Base-by-base conservation (phyloP, 2,888 invertebrate species). In the Coleophora deauratella region DNA sequence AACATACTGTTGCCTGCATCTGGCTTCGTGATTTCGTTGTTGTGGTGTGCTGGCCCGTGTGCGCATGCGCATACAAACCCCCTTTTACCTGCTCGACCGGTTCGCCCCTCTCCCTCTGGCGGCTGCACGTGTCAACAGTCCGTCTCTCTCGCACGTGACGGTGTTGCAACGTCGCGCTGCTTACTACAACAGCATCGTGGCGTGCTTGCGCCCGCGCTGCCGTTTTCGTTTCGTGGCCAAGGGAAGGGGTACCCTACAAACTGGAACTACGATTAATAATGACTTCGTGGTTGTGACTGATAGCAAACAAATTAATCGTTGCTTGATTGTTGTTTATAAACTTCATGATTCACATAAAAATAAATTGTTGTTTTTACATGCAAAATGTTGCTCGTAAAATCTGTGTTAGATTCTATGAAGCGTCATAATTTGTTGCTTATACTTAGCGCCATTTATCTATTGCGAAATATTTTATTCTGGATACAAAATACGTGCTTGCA, bases 41-140 rank as follows among this genome's bases (percentile, higher is more conserved):
- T 21, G 54, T 63, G 34, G 34, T 34, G 34, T 34, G 34, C 34
- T 35, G n/a, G n/a, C n/a, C n/a, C n/a, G n/a, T n/a, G n/a, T n/a
- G 35, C 8, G 63, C 59, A 62, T 58, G 54, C 60, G 57, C 55
- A 39, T 45, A 33, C 41, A 21, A 21, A 21, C 21, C 21, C 21
- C 6, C 21, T 31, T 31, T 62, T 71, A 69, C 73, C 72, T 72
- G 72, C 62, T 52, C 55, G 56, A 69, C 75, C 70, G 69, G 74
- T 75, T 52, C 49, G 44, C 59, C 49, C 49, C 59, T 48, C 48
- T 49, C 47, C 6, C 34, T 59, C 57, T 53, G 55, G 45, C 44
- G 52, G 51, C 43, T 35, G 46, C 41, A 37, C 48, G 44, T 39
- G 31, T 44, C 46, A 48, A 21, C 6, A 21, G 50, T 66, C 66